Percentiles rank a stretch among this genome's conserved stretches.
These are phyloP conservation scores for Carlito syrichta DNA, from an alignment of 2,113 vertebrate genomes.

Conservation along the genomic window DNA sequence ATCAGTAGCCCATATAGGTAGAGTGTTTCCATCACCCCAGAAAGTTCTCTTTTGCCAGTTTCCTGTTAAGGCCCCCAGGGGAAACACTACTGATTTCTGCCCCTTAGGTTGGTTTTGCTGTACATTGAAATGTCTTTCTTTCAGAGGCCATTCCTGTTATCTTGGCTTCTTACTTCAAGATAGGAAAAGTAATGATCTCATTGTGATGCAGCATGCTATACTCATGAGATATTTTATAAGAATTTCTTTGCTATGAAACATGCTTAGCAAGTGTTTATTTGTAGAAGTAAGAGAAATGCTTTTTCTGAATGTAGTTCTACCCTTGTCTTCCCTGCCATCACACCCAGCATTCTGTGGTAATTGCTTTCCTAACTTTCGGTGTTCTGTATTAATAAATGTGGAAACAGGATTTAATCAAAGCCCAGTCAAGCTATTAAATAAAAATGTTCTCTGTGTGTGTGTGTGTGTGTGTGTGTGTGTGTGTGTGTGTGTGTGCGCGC, in stretches of 20 bases:
- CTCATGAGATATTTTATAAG: neutral
- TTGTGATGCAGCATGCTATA: neutral
- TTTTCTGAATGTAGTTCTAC: neutral
- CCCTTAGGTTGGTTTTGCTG: neutral
- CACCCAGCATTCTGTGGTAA: neutral
- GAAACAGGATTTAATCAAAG: neutral
- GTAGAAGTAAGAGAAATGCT: neutral
- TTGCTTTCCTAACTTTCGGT: neutral
- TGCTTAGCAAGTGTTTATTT: neutral
- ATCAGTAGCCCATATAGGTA: neutral
- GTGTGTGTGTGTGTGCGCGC: too few species aligned
- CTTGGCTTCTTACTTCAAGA: neutral
- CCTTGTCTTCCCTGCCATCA: neutral
- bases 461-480: neutral
- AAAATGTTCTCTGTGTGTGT: neutral
- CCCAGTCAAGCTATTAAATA: neutral
- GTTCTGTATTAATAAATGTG: neutral
- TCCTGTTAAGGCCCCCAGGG: neutral
- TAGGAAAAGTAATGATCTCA: neutral
- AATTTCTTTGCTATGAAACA: neutral
- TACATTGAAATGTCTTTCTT: neutral
- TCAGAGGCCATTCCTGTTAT: neutral
- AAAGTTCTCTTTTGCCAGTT: neutral
- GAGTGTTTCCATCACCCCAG: neutral
- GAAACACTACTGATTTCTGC: neutral